Evolutionary conservation across 2,888 invertebrate genomes (phyloP).

Genomic region (Antheraea yamamai): DNA sequence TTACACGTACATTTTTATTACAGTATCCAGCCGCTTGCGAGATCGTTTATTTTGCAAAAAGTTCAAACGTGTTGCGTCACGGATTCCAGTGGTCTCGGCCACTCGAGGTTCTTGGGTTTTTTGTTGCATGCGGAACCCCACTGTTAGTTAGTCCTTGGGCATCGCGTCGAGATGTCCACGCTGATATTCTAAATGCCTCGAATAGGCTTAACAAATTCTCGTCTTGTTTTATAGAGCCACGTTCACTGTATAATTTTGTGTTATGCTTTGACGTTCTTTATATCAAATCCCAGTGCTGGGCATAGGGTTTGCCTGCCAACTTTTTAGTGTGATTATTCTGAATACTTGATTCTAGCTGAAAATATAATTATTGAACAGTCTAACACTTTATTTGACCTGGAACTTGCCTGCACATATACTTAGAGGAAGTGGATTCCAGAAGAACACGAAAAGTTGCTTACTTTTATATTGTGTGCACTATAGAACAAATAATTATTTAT

Average conservation of each 20-base stretch:
- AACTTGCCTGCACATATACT: background rate
- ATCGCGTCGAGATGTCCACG: constrained; percentile 53
- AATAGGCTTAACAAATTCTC: constrained; percentile 43
- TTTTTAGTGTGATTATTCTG: background rate
- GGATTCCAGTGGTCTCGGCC: constrained; percentile 44
- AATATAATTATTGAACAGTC: too few relatives aligned
- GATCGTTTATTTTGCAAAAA: constrained; percentile 47
- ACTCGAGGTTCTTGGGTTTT: constrained; percentile 46
- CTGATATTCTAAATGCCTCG: constrained; percentile 54
- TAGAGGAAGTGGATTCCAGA: too few relatives aligned
- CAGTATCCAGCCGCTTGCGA: constrained; percentile 41
- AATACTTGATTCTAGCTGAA: background rate
- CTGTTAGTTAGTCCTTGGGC: constrained; percentile 64
- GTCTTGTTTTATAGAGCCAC: background rate
- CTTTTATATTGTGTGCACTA: background rate
- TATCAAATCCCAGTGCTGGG: background rate
- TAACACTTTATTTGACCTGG: background rate
- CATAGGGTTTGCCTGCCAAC: background rate
- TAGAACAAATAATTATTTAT: background rate
- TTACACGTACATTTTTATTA: constrained; percentile 14
- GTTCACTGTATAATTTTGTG: background rate
- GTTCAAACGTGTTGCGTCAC: constrained; percentile 67
- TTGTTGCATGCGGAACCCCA: constrained; percentile 59
- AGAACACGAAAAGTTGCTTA: background rate
- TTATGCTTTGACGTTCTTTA: background rate